Evolutionary conservation across 2,888 invertebrate genomes (phyloP).

Genomic region (Drosophila eohydei): DNA sequence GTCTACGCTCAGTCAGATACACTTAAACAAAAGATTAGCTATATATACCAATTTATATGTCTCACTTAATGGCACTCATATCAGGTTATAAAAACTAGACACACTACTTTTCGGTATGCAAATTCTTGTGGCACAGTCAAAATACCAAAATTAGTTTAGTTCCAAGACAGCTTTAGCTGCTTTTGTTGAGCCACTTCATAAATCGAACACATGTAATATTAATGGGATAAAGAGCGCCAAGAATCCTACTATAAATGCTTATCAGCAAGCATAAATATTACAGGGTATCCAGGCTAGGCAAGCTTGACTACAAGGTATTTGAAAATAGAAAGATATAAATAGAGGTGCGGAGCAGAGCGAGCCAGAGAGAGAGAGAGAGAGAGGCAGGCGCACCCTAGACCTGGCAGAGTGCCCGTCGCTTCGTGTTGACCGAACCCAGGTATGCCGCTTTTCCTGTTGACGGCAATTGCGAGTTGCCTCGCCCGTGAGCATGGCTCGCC

Average conservation of each 20-base stretch:
- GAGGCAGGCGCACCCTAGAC: neutral
- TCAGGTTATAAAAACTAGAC: neutral
- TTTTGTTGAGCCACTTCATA: neutral
- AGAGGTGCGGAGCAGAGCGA: neutral
- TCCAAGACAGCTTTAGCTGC: no score
- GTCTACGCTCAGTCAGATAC: neutral
- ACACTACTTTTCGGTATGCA: neutral
- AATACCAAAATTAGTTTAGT: neutral
- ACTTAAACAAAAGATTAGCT: neutral
- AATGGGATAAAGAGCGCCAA: neutral
- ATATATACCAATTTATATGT: neutral
- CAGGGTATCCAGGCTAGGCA: slow-evolving; percentile 1
- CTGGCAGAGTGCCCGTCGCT: slow-evolving; percentile 9
- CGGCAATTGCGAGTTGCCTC: neutral
- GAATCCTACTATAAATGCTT: neutral
- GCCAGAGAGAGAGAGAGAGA: neutral
- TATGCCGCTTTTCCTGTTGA: neutral
- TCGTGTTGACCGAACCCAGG: slow-evolving; percentile 9
- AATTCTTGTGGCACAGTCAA: neutral
- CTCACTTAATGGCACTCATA: neutral
- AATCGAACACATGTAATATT: neutral
- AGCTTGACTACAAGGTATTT: neutral
- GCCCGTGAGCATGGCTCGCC: neutral
- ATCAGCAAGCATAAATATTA: neutral
- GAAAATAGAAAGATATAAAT: neutral